Percentiles rank a stretch among this genome's conserved stretches.
These are phyloP conservation scores for Malurus splendens DNA, from an alignment of 2,797 vertebrate genomes.

Conservation along the genomic window DNA sequence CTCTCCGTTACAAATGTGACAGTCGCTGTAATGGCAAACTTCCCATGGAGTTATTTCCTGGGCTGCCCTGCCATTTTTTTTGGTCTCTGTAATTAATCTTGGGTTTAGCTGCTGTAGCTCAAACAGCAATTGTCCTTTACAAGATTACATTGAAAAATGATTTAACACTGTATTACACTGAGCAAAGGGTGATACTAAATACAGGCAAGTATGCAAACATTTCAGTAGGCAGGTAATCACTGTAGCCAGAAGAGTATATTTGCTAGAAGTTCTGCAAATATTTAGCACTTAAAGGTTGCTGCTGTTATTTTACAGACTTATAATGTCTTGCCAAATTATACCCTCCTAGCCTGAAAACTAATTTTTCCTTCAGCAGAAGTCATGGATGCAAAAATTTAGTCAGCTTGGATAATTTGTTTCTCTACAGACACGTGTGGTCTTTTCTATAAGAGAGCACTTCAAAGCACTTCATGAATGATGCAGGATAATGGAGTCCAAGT, in stretches of 20 bases:
- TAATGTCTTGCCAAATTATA: neutral
- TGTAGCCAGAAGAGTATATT: constrained; percentile 48
- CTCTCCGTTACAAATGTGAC: neutral
- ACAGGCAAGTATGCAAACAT: constrained; percentile 38
- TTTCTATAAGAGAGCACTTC: neutral
- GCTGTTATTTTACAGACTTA: constrained; percentile 26
- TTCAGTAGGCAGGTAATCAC: constrained; percentile 30
- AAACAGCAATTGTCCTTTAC: constrained; percentile 40
- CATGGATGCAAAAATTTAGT: neutral
- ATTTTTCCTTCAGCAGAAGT: neutral
- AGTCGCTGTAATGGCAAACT: neutral
- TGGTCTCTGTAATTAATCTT: constrained; percentile 1
- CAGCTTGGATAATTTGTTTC: neutral
- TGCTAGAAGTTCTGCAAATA: constrained; percentile 52
- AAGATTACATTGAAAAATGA: constrained; percentile 37
- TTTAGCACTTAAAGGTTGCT: constrained; percentile 52
- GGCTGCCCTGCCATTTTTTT: neutral
- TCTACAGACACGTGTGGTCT: neutral
- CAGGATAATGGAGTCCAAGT: neutral
- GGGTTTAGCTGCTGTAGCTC: neutral
- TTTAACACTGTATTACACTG: constrained; percentile 39
- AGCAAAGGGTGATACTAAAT: constrained; percentile 23
- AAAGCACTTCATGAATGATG: neutral
- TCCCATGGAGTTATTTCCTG: neutral
- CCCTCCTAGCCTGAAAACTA: neutral